These are phyloP conservation scores for Rhopilema esculentum DNA, from an alignment of 30 jellyfish, hydroid and myxozoan species.

Conservation along the genomic window DNA sequence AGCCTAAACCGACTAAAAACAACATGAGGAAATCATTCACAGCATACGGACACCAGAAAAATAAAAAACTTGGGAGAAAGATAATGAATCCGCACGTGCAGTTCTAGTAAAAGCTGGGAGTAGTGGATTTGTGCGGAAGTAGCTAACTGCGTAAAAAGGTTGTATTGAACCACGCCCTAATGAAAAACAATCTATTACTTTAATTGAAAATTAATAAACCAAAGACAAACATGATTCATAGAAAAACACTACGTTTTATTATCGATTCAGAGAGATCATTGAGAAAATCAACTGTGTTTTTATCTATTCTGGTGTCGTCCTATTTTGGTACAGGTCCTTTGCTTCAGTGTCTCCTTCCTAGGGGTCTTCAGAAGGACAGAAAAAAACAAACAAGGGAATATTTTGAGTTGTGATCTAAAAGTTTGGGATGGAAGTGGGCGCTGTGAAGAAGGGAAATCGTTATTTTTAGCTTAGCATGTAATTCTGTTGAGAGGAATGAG, in stretches of 20 bases:
- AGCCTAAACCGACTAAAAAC: not conserved
- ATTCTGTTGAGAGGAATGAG: too few relatives aligned
- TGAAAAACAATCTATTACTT: not conserved
- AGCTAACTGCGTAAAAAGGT: not conserved
- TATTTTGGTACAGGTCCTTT: too few relatives aligned
- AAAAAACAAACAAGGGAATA: too few relatives aligned
- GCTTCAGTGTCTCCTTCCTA: too few relatives aligned
- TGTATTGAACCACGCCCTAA: not conserved
- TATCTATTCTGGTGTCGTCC: not conserved
- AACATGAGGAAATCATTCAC: constrained; percentile 26
- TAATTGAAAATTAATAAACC: not conserved
- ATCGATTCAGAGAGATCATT: not conserved
- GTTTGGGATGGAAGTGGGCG: too few relatives aligned
- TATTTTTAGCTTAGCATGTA: too few relatives aligned
- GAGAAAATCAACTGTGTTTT: not conserved
- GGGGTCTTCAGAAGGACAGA: too few relatives aligned
- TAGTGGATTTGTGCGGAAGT: not conserved
- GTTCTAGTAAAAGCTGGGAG: not conserved
- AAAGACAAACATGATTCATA: not conserved
- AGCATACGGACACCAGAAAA: constrained; percentile 8
- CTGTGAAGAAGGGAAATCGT: too few relatives aligned
- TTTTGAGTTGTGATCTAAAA: too few relatives aligned
- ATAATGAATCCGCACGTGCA: not conserved
- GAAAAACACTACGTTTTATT: not conserved
- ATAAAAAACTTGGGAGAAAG: not conserved